phyloP scores from a whole-genome alignment of 2,888 invertebrate genomes.

The Helleia helle region DNA sequence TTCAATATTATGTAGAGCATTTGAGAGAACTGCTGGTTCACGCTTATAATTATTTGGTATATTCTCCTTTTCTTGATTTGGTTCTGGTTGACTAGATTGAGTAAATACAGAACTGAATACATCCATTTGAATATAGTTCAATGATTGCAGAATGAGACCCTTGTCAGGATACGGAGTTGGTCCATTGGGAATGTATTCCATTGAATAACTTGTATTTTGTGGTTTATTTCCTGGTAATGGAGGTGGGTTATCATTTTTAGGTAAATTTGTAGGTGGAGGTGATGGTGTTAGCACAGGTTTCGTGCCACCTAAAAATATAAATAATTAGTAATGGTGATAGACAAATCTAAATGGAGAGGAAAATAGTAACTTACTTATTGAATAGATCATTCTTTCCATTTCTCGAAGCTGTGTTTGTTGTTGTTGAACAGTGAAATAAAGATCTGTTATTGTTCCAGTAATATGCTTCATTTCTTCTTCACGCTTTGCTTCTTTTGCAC shows the following conservation, averaged over 20 bases:
- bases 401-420: constrained; percentile 88
- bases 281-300: constrained; percentile 29
- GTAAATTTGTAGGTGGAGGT: constrained; percentile 21
- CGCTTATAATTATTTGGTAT: constrained; percentile 27
- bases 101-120: constrained; percentile 56
- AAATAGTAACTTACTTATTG: constrained; percentile 39
- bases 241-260: constrained; percentile 22
- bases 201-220: constrained; percentile 21
- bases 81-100: constrained; percentile 24
- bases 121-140: constrained; percentile 69
- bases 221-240: constrained; percentile 23
- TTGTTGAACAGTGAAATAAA: constrained; percentile 81
- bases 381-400: constrained; percentile 73
- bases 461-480: constrained; percentile 79
- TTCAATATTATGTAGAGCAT: constrained; percentile 53
- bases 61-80: constrained; percentile 27
- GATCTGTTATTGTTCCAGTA: constrained; percentile 77
- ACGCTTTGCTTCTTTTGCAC: constrained; percentile 82
- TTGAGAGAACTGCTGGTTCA: constrained; percentile 47
- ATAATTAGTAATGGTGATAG: constrained; percentile 4
- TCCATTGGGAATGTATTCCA: constrained; percentile 22
- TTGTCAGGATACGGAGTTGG: constrained; percentile 58
- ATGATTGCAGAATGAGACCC: constrained; percentile 56
- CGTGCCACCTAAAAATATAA: constrained; percentile 30
- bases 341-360: background rate